Percentiles rank a stretch among this genome's conserved stretches.
These are phyloP conservation scores for Malachius bipustulatus DNA, from an alignment of 2,888 invertebrate genomes.

Conservation along the genomic window DNA sequence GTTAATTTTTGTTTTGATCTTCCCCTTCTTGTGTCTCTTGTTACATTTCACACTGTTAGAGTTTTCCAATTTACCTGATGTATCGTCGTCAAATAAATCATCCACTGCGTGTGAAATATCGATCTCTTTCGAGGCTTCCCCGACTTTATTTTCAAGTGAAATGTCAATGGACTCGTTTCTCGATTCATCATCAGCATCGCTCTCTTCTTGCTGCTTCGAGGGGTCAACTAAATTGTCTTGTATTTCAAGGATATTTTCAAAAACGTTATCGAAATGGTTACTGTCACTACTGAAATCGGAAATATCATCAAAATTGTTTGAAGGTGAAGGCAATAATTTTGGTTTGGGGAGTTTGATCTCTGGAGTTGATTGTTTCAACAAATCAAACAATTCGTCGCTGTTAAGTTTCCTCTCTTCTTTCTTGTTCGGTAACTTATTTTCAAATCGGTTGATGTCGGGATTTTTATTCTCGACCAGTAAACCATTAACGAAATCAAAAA, in stretches of 20 bases:
- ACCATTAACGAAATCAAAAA: too few relatives aligned
- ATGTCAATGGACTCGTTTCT: neutral
- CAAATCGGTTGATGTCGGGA: too few relatives aligned
- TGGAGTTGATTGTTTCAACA: slow-evolving; percentile 24
- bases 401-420: slow-evolving; percentile 21
- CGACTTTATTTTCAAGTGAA: neutral
- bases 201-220: neutral
- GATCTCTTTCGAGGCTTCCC: neutral
- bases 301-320: slow-evolving; percentile 15
- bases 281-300: slow-evolving; percentile 20
- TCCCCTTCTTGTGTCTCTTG: slow-evolving; percentile 3
- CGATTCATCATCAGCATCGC: neutral
- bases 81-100: slow-evolving; percentile 1
- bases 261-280: slow-evolving; percentile 21
- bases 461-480: too few relatives aligned
- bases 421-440: too few relatives aligned
- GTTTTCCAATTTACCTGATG: slow-evolving; percentile 8
- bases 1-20: slow-evolving; percentile 13
- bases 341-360: slow-evolving; percentile 20
- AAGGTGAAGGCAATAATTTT: neutral
- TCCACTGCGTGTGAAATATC: neutral
- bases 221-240: slow-evolving; percentile 14
- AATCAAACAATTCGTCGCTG: slow-evolving; percentile 27
- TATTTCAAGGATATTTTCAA: slow-evolving; percentile 22
- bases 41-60: neutral